Evolutionary conservation across 2,797 vertebrate species (phyloP), one percentile per base, ranked within the genome.

Genomic region (Takifugu rubripes): DNA sequence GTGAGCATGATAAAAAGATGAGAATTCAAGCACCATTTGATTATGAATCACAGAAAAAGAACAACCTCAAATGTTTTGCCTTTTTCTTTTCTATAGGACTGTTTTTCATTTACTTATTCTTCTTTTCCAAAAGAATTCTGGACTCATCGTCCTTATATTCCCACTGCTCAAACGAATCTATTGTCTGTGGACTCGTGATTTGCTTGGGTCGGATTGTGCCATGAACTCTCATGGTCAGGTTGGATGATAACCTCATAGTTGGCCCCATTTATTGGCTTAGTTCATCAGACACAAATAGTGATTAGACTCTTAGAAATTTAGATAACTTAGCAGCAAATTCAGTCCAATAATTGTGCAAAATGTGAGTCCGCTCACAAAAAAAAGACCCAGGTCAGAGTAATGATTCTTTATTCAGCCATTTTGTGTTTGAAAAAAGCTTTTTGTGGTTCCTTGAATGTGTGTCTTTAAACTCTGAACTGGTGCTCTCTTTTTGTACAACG

Each of bases 311-410:
- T 82, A 83, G 83, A 83, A 75, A 56, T 59, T 81, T 82, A 86
- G 77, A 86, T 76, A 89, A 90, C 87, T 90, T 88, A 90, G 82
- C 71, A 33, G 76, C 77, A 72, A 66, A 83, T 68, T 85, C 65
- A 88, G 83, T 85, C 77, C 76, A 72, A 82, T 89, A 83, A 83
- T 87, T 59, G 56, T 51, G 71, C 68, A 75, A 70, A 86, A 74
- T 70, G 68, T 79, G 64, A 68, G 59, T 49, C 63, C 43, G 24
- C 66, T 62, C 17, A n/a, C 49, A 69, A 60, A 66, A 68, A 56
- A 47, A 63, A 17, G 25, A 51, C 48, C 14, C 36, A 50, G 27
- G 52, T 54, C 47, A 47, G 50, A 60, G 72, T 69, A 59, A 72
- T 61, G 75, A 77, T 40, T 40, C 36, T 40, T 40, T 10, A 14